Conservation (phyloP, 2,797 vertebrate species). For the Sebastes diploproa region DNA sequence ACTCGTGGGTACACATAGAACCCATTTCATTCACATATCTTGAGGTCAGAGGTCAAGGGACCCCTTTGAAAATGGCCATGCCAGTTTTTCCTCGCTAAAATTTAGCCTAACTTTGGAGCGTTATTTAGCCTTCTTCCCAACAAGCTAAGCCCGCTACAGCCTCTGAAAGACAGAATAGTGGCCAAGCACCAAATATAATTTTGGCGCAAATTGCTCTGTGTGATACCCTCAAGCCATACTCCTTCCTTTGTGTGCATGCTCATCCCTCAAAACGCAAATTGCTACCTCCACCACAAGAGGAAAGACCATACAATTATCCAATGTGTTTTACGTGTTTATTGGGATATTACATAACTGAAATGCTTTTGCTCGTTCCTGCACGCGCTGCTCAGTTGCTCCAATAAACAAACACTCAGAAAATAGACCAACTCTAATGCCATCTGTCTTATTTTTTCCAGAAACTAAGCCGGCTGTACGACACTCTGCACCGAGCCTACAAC, state of each 20-base stretch:
- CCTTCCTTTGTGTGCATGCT: not conserved
- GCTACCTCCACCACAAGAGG: not conserved
- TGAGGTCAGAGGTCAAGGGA: too few relatives aligned
- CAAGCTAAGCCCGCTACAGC: too few relatives aligned
- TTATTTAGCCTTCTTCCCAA: too few relatives aligned
- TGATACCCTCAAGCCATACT: not conserved
- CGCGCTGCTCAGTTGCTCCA: not conserved
- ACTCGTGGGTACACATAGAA: too few relatives aligned
- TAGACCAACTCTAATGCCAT: not conserved
- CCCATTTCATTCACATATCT: too few relatives aligned
- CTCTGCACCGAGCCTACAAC: conserved; percentile 93
- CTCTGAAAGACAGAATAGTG: too few relatives aligned
- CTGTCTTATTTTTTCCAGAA: conserved; percentile 79
- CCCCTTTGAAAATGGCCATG: too few relatives aligned
- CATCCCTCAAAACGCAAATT: not conserved
- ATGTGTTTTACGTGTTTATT: not conserved
- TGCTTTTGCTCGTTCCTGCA: not conserved
- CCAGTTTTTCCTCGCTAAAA: too few relatives aligned
- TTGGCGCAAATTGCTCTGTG: not conserved
- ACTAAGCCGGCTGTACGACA: conserved; percentile 93
- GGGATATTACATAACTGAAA: not conserved
- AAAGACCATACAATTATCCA: not conserved
- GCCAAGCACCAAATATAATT: too few relatives aligned
- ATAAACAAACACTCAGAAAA: not conserved
- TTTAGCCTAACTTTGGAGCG: too few relatives aligned